These are phyloP conservation scores for Falco concolor DNA, from an alignment of 2,797 vertebrate species.

Conservation along the genomic window DNA sequence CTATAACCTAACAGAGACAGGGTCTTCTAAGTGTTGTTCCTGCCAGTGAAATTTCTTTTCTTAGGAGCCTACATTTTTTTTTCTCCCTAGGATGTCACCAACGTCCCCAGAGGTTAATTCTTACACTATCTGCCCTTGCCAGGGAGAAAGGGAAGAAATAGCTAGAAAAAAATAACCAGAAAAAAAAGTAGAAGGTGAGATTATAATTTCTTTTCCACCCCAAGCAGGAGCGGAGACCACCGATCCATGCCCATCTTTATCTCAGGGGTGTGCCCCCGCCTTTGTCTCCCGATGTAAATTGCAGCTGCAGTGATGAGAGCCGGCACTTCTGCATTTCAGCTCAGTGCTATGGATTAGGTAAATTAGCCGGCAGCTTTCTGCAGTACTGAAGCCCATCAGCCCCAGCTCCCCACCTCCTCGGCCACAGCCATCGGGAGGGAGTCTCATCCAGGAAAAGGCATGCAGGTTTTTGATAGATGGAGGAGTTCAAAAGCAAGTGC, in stretches of 20 bases:
- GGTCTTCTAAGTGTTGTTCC: background rate
- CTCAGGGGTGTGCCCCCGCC: rapidly evolving
- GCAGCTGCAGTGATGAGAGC: background rate
- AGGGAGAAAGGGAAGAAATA: background rate
- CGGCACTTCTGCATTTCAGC: background rate
- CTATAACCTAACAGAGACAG: background rate
- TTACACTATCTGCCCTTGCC: background rate
- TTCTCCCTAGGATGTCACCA: background rate
- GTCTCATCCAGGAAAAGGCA: background rate
- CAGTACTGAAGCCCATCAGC: background rate
- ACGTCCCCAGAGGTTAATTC: background rate
- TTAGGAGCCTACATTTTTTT: background rate
- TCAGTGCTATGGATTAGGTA: background rate
- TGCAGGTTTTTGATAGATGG: rapidly evolving
- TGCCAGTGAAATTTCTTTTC: background rate
- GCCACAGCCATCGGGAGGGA: background rate
- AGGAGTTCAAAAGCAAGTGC: background rate
- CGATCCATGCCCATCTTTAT: background rate
- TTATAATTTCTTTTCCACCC: background rate
- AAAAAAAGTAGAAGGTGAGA: background rate
- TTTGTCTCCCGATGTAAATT: background rate
- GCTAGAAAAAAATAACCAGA: background rate
- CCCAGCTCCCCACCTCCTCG: background rate
- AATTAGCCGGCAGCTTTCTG: background rate
- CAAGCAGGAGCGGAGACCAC: background rate